These are phyloP conservation scores for Meandrusa payeni DNA, from an alignment of 2,888 invertebrate genomes.

Conservation along the genomic window DNA sequence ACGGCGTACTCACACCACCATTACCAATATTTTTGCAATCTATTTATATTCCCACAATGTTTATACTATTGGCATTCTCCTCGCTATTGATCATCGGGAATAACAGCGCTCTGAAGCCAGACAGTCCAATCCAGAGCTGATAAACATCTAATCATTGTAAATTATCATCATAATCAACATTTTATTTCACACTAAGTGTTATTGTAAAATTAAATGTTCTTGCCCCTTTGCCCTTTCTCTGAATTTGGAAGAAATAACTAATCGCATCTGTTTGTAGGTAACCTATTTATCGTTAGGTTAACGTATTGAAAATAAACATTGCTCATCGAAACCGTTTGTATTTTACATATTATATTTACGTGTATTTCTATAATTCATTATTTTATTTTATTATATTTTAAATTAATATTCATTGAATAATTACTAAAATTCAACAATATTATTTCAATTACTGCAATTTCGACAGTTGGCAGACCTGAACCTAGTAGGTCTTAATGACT, in stretches of 20 bases:
- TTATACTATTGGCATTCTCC: constrained; percentile 19
- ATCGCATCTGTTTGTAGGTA: constrained; percentile 1
- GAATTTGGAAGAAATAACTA: constrained; percentile 4
- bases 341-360: too few species aligned
- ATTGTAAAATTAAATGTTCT: background rate
- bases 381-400: too few species aligned
- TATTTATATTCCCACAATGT: constrained; percentile 11
- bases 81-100: constrained; percentile 13
- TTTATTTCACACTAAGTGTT: too few species aligned
- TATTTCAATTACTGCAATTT: too few species aligned
- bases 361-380: too few species aligned
- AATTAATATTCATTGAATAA: too few species aligned
- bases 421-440: too few species aligned
- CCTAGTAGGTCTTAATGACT: constrained; percentile 14
- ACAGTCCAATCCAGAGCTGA: constrained; percentile 15
- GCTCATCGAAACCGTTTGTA: background rate
- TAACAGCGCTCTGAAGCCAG: constrained; percentile 6
- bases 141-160: constrained; percentile 11
- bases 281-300: constrained; percentile 12
- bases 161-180: constrained; percentile 11
- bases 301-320: constrained; percentile 11
- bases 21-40: constrained; percentile 11
- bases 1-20: constrained; percentile 12
- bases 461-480: constrained; percentile 16
- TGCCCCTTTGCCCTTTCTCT: constrained; percentile 18